Percentiles rank a stretch among this genome's conserved stretches.
Conservation (phyloP, 2,888 invertebrate genomes). For the Leucoptera coffeella region DNA sequence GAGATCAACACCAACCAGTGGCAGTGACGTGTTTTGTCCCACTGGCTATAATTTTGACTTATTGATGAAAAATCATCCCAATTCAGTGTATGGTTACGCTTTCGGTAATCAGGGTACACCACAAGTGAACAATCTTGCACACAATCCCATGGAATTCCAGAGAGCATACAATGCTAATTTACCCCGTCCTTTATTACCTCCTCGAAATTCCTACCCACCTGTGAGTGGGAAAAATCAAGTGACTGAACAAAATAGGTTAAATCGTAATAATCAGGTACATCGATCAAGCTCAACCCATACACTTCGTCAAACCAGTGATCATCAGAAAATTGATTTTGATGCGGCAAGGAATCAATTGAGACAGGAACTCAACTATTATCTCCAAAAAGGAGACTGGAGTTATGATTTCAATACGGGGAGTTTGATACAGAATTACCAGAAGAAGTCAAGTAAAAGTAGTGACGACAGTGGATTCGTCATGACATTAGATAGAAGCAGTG, state of each 20-base stretch:
- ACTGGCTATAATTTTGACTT: constrained; percentile 36
- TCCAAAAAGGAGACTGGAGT: constrained; percentile 48
- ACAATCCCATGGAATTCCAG: constrained; percentile 51
- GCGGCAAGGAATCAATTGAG: constrained; percentile 39
- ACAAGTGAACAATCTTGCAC: constrained; percentile 43
- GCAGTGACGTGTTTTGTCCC: constrained; percentile 40
- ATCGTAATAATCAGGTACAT: constrained; percentile 51
- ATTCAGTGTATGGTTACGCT: constrained; percentile 45
- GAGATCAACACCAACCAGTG: constrained; percentile 24
- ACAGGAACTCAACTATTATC: constrained; percentile 41
- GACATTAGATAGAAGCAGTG: constrained; percentile 45
- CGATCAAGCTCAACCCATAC: constrained; percentile 59
- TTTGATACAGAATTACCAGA: constrained; percentile 43
- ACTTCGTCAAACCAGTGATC: constrained; percentile 40
- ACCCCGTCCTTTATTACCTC: constrained; percentile 55
- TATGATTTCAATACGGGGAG: constrained; percentile 44
- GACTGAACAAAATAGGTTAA: constrained; percentile 43
- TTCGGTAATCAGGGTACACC: constrained; percentile 51
- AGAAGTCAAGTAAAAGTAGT: constrained; percentile 46
- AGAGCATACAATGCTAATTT: constrained; percentile 51
- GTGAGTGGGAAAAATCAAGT: constrained; percentile 50
- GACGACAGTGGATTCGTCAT: constrained; percentile 47
- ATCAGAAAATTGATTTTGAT: constrained; percentile 33
- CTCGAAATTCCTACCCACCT: constrained; percentile 58
- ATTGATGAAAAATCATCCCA: constrained; percentile 28